Base-by-base conservation (phyloP, 2,888 invertebrate species). In the Rotaria sp. region DNA sequence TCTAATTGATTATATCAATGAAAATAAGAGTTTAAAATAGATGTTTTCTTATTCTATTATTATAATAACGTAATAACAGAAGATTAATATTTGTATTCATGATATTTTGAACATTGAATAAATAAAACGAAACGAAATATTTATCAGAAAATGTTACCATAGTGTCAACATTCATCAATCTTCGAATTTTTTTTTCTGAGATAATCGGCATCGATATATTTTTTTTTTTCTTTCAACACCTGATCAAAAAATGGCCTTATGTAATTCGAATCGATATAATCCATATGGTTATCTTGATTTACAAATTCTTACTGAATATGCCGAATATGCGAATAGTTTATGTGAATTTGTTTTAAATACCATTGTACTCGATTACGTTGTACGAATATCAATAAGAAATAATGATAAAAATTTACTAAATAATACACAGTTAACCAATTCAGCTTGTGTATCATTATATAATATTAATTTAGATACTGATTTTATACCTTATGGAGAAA, bases 221-320 rank as follows among this genome's bases (percentile, higher is more conserved):
- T 35, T 67, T n/a, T 67, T 18, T 67, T 18, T 35, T 35, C 30
- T 35, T 26, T 59, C 2, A 35, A 30, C 0, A 11, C 1, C 38
- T 35, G 74, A 80, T 45, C 45, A 45, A 50, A 50, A 10, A 50
- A 50, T 80, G 75, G 10, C 41, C 30, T 1, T 24, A 13, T 38
- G 67, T 35, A 35, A 35, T 18, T 30, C 67, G 30, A 35, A 67
- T 67, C 67, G 38, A 26, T 80, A 80, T 45, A 80, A 80, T 45
- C 38, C 26, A 80, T 80, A 80, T 45, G 75, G 75, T 26, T 80
- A 45, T 80, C 41, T 80, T 41, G 75, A 80, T 80, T 41, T 80
- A 45, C 11, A 24, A 26, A 80, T 80, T 80, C 45, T 80, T 10
- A 24, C 0, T 45, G 75, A 80, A 80, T 80, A 38, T 45, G 41